Evolutionary conservation across 35 echinoderm and acorn worm genomes (phyloP).

Genomic region (Apostichopus californicus): DNA sequence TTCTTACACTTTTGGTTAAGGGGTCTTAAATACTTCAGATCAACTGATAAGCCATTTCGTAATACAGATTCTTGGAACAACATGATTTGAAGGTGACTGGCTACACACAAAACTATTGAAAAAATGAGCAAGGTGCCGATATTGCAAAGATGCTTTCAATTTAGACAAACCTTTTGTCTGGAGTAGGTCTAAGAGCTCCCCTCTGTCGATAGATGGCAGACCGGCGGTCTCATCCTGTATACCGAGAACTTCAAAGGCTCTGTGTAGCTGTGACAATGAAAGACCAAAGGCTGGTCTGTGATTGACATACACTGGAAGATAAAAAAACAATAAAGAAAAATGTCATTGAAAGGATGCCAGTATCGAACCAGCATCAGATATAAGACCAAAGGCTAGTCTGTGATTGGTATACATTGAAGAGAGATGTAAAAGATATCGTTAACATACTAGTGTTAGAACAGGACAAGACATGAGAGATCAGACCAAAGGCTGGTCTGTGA

Average conservation of each 20-base stretch:
- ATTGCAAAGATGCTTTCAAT: background rate
- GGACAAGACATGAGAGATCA: no score
- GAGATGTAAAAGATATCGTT: background rate
- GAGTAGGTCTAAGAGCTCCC: conserved; percentile 82
- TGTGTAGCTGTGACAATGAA: conserved; percentile 60
- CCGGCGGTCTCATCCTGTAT: conserved; percentile 56
- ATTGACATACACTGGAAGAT: conserved; percentile 93
- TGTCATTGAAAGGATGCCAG: background rate
- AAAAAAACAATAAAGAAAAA: conserved; percentile 9
- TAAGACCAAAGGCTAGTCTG: no score
- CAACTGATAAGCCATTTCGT: no score
- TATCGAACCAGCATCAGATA: no score
- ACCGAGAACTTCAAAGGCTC: conserved; percentile 93
- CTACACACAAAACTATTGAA: no score
- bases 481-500: no score
- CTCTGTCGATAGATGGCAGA: conserved; percentile 85
- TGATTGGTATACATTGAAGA: conserved; percentile 70
- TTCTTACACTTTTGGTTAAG: no score
- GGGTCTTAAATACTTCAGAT: no score
- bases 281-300: conserved; percentile 97
- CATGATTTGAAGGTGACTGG: no score
- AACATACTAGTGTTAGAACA: no score
- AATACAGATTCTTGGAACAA: no score
- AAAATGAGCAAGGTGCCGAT: no score
- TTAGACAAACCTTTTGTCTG: conserved; percentile 84